phyloP scores from a whole-genome alignment of 53 echinoderm and acorn worm species.

The Crossaster papposus region DNA sequence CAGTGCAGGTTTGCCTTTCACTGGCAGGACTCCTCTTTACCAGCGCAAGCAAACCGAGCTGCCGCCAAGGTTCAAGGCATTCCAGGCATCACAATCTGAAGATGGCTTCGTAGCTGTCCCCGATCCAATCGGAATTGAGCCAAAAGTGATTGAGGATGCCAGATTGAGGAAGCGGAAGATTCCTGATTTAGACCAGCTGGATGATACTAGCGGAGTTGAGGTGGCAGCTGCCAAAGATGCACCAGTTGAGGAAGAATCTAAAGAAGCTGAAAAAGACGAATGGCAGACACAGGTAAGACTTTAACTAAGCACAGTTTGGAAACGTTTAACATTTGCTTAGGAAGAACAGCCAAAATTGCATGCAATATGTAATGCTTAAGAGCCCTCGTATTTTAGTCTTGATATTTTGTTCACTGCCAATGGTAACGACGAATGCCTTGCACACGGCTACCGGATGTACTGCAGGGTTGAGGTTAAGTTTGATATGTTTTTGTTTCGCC shows the following conservation, averaged over 20 bases:
- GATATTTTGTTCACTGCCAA: no score
- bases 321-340: no score
- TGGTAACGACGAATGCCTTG: no score
- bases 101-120: neutral
- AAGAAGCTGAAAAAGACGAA: constrained; percentile 5
- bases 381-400: no score
- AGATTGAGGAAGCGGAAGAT: constrained; percentile 43
- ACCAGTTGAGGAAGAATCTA: neutral
- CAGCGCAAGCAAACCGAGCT: neutral
- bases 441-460: no score
- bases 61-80: constrained; percentile 51
- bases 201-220: neutral
- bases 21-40: neutral
- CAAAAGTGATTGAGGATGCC: neutral
- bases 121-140: neutral
- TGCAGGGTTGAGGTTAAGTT: no score
- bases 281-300: constrained; percentile 56
- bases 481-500: neutral
- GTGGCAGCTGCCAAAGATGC: no score
- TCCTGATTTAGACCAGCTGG: neutral
- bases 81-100: neutral
- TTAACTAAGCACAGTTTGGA: no score
- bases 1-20: neutral
- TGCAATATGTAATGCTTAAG: no score
- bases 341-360: no score